phyloP scores from a whole-genome alignment of 2,113 vertebrate genomes.

The Struthidea cinerea region DNA sequence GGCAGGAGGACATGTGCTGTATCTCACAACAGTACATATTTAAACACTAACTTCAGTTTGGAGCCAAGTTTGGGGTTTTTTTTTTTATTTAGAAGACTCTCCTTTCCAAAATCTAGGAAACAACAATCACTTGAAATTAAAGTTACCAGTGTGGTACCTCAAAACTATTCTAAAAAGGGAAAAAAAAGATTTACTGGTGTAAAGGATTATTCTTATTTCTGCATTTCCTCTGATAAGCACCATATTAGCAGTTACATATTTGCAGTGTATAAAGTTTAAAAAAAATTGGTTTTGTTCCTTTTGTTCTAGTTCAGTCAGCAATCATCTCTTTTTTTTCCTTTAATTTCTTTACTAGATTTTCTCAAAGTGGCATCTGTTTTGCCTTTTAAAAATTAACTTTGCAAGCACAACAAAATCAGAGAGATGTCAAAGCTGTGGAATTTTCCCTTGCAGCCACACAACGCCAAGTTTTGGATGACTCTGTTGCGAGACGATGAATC shows the following conservation, averaged over 20 bases:
- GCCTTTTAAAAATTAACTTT: constrained; percentile 58
- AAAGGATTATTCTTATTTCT: not conserved
- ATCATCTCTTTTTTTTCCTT: not conserved
- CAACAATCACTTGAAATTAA: not conserved
- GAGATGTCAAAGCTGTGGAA: constrained; percentile 60
- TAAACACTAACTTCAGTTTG: not conserved
- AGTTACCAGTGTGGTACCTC: not conserved
- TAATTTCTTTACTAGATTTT: constrained; percentile 27
- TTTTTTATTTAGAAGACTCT: not conserved
- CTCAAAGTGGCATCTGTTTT: constrained; percentile 42
- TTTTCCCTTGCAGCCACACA: constrained; percentile 28
- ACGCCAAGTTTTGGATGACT: constrained; percentile 4
- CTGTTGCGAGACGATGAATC: not conserved
- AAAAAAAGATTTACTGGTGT: not conserved
- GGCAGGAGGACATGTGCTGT: not conserved
- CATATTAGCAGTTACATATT: not conserved
- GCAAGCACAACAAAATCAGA: constrained; percentile 53
- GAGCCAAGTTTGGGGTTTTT: not conserved
- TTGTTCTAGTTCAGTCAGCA: not conserved
- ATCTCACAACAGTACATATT: not conserved
- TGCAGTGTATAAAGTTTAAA: not conserved
- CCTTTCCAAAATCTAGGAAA: not conserved
- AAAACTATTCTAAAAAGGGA: not conserved
- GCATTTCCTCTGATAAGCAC: not conserved
- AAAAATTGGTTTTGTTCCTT: not conserved